These are phyloP conservation scores for Nematolebias whitei DNA, from an alignment of 2,113 vertebrate species.

Conservation along the genomic window DNA sequence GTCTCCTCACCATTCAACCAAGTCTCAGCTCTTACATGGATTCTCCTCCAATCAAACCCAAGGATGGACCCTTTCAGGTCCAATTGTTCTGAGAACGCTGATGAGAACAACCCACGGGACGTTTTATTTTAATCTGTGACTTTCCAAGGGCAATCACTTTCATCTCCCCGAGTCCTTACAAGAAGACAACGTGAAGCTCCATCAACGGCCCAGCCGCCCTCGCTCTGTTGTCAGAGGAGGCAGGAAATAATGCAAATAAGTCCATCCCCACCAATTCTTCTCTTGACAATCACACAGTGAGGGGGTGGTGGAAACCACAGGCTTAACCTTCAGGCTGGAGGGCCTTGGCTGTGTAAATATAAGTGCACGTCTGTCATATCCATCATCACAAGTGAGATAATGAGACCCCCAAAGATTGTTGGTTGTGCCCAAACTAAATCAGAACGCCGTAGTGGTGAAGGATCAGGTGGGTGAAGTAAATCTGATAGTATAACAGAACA, in stretches of 20 bases:
- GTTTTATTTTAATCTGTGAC: conserved; percentile 8
- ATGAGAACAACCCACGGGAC: conserved; percentile 16
- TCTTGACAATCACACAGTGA: conserved; percentile 23
- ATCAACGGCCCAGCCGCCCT: conserved; percentile 23
- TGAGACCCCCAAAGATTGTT: conserved; percentile 27
- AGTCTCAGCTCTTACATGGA: not conserved
- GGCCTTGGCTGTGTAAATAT: conserved; percentile 42
- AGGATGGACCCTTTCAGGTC: conserved; percentile 11
- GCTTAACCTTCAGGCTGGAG: conserved; percentile 48
- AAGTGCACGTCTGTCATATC: conserved; percentile 35
- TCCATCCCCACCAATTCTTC: conserved; percentile 15
- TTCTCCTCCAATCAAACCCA: conserved; percentile 14
- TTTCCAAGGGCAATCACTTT: conserved; percentile 53
- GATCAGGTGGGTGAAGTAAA: not conserved
- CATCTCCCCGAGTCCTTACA: conserved; percentile 13
- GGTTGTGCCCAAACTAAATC: conserved; percentile 3
- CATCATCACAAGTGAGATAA: conserved; percentile 25
- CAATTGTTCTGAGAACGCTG: conserved; percentile 13
- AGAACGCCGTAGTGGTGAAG: not conserved
- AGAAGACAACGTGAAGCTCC: conserved; percentile 24
- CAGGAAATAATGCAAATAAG: conserved; percentile 24
- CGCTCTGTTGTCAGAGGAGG: not conserved
- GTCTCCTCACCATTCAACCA: no score
- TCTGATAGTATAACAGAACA: not conserved
- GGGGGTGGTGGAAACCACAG: conserved; percentile 11